Base-by-base conservation (phyloP, 2,888 invertebrate genomes). In the Diloba caeruleocephala region DNA sequence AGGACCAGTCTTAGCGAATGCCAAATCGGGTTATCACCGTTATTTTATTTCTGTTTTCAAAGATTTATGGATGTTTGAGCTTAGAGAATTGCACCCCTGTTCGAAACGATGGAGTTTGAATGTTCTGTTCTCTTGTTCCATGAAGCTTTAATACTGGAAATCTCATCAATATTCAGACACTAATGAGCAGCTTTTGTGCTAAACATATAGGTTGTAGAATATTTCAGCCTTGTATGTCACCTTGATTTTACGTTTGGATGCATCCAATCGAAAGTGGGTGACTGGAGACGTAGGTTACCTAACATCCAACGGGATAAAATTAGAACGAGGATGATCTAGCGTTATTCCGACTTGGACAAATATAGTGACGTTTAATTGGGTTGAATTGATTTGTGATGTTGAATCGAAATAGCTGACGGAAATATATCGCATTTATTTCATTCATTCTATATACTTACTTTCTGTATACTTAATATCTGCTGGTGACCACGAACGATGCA, bases 151-250 rank as follows among this genome's bases (percentile, higher is more conserved):
- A 68, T 68, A 63, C 23, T n/a, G n/a, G 6, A 4, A 28, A 8
- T 9, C 1, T 62, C 48, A 68, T 63, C n/a, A 63, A 54, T 63
- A 63, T 63, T 54, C 63, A 63, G n/a, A 36, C 9, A 36, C 32
- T 46, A 62, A 68, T 62, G 43, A 46, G 46, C 0, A 14, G 8
- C 12, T 52, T 44, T 32, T 39, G 21, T 31, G 17, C 25, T 7
- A 13, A 26, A 57, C 37, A 4, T 12, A 8, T 8, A 36, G 54
- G 23, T 34, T 38, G 32, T 43, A 23, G n/a, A 66, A 51, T 45
- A 39, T 60, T 46, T 37, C n/a, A n/a, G 45, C 26, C 43, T 39
- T 37, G 21, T 15, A 23, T 62, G 70, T 56, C 64, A 50, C 13
- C 19, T 56, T 28, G 29, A 64, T 64, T 69, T 44, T 36, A 13